Percentiles rank a stretch among this genome's conserved stretches.
phyloP scores from a whole-genome alignment of 2,113 vertebrate genomes.

The Lucifuga dentata region DNA sequence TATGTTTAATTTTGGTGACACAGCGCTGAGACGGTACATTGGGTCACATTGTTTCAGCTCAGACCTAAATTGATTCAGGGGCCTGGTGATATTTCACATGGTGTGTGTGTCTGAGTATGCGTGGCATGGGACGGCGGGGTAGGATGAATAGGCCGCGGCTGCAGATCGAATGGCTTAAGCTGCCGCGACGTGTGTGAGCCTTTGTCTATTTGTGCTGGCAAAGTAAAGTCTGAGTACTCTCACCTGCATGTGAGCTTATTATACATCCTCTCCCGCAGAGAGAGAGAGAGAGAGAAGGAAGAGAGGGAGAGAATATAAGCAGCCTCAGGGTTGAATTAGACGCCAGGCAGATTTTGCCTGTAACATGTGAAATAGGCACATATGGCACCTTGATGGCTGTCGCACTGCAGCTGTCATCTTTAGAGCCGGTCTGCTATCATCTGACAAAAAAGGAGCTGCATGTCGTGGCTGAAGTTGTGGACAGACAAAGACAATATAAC shows the following conservation, averaged over 20 bases:
- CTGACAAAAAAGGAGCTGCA: no score
- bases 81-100: conserved; percentile 39
- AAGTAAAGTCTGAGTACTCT: conserved; percentile 57
- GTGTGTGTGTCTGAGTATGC: conserved; percentile 49
- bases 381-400: conserved; percentile 5
- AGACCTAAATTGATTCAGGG: conserved; percentile 31
- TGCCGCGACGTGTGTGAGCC: conserved; percentile 29
- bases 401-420: conserved; percentile 5
- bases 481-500: no score
- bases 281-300: no score
- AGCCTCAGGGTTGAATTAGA: no score
- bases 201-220: conserved; percentile 62
- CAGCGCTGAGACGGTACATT: neutral
- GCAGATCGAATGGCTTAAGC: conserved; percentile 35
- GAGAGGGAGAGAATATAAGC: neutral
- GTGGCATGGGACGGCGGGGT: conserved; percentile 10
- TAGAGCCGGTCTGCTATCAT: neutral
- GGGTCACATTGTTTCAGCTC: conserved; percentile 28
- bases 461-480: no score
- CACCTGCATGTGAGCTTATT: conserved; percentile 61
- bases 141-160: conserved; percentile 30
- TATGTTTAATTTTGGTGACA: conserved; percentile 32
- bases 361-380: conserved; percentile 19
- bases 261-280: no score
- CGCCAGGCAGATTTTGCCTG: neutral